Evolutionary conservation across 2,797 vertebrate species (phyloP).

Genomic region (Garrulus glandarius): DNA sequence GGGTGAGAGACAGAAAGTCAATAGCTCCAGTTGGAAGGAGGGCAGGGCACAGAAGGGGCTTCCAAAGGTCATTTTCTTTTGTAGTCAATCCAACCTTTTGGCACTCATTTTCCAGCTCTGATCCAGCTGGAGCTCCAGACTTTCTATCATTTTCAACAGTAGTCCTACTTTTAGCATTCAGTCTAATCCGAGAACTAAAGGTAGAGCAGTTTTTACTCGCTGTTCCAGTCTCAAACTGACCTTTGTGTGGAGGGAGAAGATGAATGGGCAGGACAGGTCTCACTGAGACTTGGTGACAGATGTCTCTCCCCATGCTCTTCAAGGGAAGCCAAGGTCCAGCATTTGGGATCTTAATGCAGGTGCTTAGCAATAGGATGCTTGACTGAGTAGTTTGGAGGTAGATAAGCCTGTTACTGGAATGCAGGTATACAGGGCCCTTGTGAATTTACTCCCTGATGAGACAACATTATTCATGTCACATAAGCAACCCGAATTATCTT

Average conservation of each 20-base stretch:
- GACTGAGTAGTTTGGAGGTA: not conserved
- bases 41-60: not conserved
- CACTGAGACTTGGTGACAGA: not conserved
- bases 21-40: not conserved
- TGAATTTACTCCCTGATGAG: not conserved
- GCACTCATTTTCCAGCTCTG: not conserved
- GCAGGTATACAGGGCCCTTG: not conserved
- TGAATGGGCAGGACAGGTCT: not conserved
- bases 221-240: not conserved
- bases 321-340: not conserved
- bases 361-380: not conserved
- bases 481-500: not conserved
- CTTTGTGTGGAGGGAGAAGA: not conserved
- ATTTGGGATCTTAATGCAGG: not conserved
- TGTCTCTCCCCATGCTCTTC: accelerated
- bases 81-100: not conserved
- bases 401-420: not conserved
- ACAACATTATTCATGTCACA: not conserved
- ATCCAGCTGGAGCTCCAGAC: not conserved
- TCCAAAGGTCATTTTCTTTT: not conserved
- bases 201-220: not conserved
- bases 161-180: not conserved
- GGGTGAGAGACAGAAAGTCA: not conserved
- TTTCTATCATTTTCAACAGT: not conserved
- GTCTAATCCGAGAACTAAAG: not conserved